phyloP scores from a whole-genome alignment of 1,140 invertebrate genomes.

The Pogonomyrmex barbatus region DNA sequence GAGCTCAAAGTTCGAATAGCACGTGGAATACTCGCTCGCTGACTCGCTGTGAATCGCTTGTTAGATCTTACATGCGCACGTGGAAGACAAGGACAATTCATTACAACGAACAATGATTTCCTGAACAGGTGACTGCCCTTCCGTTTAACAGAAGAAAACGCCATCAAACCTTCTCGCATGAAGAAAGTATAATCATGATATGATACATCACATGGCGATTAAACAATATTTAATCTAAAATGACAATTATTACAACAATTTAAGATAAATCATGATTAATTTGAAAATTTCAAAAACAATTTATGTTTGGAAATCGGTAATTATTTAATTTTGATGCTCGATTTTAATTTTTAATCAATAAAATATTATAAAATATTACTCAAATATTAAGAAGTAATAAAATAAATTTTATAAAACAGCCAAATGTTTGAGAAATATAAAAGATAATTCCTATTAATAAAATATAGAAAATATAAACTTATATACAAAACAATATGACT shows the following conservation, averaged over 20 bases:
- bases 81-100: conserved; percentile 49
- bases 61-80: conserved; percentile 34
- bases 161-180: background rate
- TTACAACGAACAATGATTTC: conserved; percentile 72
- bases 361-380: too few species aligned
- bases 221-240: background rate
- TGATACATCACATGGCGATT: background rate
- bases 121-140: conserved; percentile 80
- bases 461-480: too few species aligned
- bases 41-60: conserved; percentile 59
- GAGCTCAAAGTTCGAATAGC: conserved; percentile 47
- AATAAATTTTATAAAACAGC: background rate
- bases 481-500: too few species aligned
- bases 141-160: conserved; percentile 37
- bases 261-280: background rate
- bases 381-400: background rate
- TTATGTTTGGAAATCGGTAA: background rate
- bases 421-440: too few species aligned
- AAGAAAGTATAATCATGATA: background rate
- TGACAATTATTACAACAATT: background rate
- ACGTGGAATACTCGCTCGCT: conserved; percentile 42
- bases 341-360: background rate
- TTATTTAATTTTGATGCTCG: background rate
- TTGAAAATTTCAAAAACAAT: background rate
- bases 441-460: too few species aligned